Evolutionary conservation across 2,888 invertebrate genomes (phyloP).

Genomic region (Craniophora ligustri): DNA sequence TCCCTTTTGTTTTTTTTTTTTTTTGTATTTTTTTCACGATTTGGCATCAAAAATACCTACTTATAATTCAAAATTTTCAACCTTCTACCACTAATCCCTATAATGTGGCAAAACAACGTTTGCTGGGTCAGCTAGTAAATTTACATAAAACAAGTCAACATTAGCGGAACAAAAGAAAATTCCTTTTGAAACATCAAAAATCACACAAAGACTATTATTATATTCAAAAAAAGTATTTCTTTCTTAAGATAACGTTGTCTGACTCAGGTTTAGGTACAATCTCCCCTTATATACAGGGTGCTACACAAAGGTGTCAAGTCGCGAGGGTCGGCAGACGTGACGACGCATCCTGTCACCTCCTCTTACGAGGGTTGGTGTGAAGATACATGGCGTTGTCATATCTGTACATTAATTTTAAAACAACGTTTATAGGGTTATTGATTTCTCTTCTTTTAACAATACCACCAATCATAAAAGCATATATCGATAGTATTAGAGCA

Average conservation of each 20-base stretch:
- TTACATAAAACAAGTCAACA: too few relatives aligned
- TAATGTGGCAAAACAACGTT: too few relatives aligned
- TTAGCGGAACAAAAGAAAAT: background rate
- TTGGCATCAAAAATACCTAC: too few relatives aligned
- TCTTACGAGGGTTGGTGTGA: slow-evolving; percentile 28
- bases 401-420: background rate
- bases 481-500: too few relatives aligned
- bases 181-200: background rate
- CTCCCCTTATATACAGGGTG: slow-evolving; percentile 54
- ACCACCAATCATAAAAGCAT: too few relatives aligned
- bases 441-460: too few relatives aligned
- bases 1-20: too few relatives aligned
- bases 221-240: slow-evolving; percentile 29
- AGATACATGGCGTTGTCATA: slow-evolving; percentile 22
- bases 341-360: slow-evolving; percentile 53
- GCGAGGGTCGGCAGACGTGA: slow-evolving; percentile 52
- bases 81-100: too few relatives aligned
- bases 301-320: slow-evolving; percentile 44
- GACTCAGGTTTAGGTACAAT: slow-evolving; percentile 26
- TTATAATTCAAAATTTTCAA: too few relatives aligned
- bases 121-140: too few relatives aligned
- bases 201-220: slow-evolving; percentile 7
- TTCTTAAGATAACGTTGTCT: slow-evolving; percentile 37
- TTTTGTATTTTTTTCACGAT: too few relatives aligned
- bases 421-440: too few relatives aligned